Conservation (phyloP, 1,140 invertebrate genomes). For the Calosoma granatense region DNA sequence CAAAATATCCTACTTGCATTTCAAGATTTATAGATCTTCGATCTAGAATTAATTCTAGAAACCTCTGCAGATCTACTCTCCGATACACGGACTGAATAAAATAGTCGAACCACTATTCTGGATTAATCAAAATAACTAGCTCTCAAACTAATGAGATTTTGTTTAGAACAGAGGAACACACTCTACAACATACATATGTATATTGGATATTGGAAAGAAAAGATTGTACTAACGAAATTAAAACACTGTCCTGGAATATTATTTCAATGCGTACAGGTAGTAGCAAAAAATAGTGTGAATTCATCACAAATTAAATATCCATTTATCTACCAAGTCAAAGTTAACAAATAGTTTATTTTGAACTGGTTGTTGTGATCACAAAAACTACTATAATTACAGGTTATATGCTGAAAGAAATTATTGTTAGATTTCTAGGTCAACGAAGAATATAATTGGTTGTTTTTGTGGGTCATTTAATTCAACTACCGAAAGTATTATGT, state of each 20-base stretch:
- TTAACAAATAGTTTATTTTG: neutral
- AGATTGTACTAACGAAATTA: no score
- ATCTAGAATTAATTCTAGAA: neutral
- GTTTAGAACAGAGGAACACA: no score
- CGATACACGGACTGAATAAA: neutral
- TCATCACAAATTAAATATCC: neutral
- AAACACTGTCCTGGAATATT: no score
- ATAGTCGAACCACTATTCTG: neutral
- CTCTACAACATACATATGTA: no score
- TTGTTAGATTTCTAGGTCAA: neutral
- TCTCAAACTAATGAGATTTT: no score
- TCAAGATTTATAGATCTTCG: neutral
- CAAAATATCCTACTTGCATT: neutral
- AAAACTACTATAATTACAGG: neutral
- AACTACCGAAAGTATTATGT: neutral
- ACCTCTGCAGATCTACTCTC: neutral
- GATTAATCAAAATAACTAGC: neutral
- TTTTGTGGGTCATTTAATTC: neutral
- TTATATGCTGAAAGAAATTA: neutral
- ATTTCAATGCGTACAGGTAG: no score
- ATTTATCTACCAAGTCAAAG: neutral
- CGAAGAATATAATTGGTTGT: neutral
- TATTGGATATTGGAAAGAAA: no score
- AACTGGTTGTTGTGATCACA: neutral
- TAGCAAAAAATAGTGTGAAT: no score